Percentiles rank a stretch among this genome's conserved stretches.
These are phyloP conservation scores for Ruditapes philippinarum DNA, from an alignment of 1,140 invertebrate genomes.

Conservation along the genomic window DNA sequence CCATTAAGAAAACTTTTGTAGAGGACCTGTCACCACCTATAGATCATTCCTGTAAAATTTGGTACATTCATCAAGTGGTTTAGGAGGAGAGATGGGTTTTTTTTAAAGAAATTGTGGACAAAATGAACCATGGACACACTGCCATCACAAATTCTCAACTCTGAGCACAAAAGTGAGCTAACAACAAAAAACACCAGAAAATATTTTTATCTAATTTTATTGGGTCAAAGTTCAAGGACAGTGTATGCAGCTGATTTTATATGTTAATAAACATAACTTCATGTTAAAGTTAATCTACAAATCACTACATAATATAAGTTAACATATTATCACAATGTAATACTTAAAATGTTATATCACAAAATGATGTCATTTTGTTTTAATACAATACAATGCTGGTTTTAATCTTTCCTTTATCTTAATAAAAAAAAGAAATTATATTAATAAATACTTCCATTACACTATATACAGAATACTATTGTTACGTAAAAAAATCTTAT, in stretches of 20 bases:
- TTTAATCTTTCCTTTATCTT: too few species aligned
- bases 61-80: too few species aligned
- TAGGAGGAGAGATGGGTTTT: too few species aligned
- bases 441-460: not conserved
- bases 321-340: conserved; percentile 22
- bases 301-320: not conserved
- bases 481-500: not conserved
- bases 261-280: not conserved
- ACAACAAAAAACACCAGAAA: too few species aligned
- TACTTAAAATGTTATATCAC: not conserved
- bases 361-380: not conserved
- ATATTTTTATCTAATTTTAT: conserved; percentile 40
- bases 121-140: too few species aligned
- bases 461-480: not conserved
- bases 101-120: too few species aligned
- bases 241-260: conserved; percentile 53
- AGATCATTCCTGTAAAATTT: too few species aligned
- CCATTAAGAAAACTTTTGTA: too few species aligned
- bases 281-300: not conserved
- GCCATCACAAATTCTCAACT: too few species aligned
- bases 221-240: conserved; percentile 55
- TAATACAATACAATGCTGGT: conserved; percentile 4
- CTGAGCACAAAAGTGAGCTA: too few species aligned
- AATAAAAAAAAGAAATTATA: not conserved
- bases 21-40: too few species aligned